phyloP scores from a whole-genome alignment of 2,888 invertebrate genomes.

The Hyalella azteca region DNA sequence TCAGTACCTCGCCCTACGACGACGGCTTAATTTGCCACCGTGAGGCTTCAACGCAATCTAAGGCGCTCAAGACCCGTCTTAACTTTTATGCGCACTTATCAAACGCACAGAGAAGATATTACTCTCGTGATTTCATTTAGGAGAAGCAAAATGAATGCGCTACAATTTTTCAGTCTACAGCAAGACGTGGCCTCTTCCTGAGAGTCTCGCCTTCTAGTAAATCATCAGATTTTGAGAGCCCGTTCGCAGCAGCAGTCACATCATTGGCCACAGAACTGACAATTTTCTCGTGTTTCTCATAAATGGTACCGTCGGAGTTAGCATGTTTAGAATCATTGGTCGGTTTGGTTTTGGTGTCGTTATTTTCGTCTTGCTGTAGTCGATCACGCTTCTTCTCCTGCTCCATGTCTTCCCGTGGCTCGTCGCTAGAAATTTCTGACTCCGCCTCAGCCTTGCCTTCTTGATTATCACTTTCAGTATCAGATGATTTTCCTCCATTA shows the following conservation, averaged over 20 bases:
- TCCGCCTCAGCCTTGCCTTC: no score
- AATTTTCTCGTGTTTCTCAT: background rate
- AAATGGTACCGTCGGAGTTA: background rate
- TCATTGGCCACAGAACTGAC: background rate
- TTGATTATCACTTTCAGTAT: no score
- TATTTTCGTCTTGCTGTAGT: background rate
- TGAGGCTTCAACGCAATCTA: no score
- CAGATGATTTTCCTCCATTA: no score
- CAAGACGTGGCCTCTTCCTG: constrained; percentile 6
- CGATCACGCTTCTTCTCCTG: constrained; percentile 12
- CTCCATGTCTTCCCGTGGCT: background rate
- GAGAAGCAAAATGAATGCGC: no score
- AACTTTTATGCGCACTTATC: no score
- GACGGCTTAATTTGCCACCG: no score
- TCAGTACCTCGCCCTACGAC: no score
- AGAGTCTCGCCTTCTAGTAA: constrained; percentile 5
- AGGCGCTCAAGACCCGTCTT: no score
- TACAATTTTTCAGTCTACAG: background rate
- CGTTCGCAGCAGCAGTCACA: background rate
- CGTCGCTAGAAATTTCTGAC: background rate
- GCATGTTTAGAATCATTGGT: background rate
- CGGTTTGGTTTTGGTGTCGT: background rate
- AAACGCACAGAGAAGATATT: no score
- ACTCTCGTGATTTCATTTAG: no score
- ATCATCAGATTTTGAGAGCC: background rate